Base-by-base conservation (phyloP, 2,113 vertebrate species). In the Oplegnathus fasciatus region DNA sequence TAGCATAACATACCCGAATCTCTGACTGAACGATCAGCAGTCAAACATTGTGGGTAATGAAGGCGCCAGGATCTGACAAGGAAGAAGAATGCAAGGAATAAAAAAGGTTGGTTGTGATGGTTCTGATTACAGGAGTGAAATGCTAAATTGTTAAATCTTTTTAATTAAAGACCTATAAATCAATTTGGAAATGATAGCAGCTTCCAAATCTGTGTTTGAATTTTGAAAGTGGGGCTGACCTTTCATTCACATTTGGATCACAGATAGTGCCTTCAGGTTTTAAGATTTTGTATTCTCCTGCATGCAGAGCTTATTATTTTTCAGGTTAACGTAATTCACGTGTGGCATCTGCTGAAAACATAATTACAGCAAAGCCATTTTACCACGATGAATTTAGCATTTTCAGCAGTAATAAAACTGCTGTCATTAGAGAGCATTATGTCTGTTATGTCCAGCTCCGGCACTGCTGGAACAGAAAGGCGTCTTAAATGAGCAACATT, bases 281-380 rank as follows among this genome's bases (percentile, higher is more conserved):
- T 17, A 26, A 37, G 15, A 70, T 46, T 26, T 28, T 26, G 3
- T 1, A 30, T 44, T 74, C 15, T 30, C 0, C 22, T 57, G 14
- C 37, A 57, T n/a, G 13, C 44, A 68, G 52, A 66, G 14, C 5
- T 42, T 9, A 34, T 18, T 20, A 30, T 78, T 37, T 48, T 67
- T 9, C 48, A 34, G 10, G 18, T 67, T 30, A 48, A 78, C 37
- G 81, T 75, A 72, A 76, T 64, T 77, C 17, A 26, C 52, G 48
- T 5, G 0, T 57, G 48, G 48, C 13, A 48, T 58, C 74, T 69
- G 67, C 42, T 79, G 61, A 87, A 80, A 42, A 78, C 44, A 55
- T 37, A 83, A 86, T 83, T 68, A 52, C 22, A 61, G 57, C 10
- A 44, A 55, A 81, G 32, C 24, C 64, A 74, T 75, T 77, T 80